These are phyloP conservation scores for Prochilodus magdalenae DNA, from an alignment of 2,113 vertebrate genomes.

Conservation along the genomic window DNA sequence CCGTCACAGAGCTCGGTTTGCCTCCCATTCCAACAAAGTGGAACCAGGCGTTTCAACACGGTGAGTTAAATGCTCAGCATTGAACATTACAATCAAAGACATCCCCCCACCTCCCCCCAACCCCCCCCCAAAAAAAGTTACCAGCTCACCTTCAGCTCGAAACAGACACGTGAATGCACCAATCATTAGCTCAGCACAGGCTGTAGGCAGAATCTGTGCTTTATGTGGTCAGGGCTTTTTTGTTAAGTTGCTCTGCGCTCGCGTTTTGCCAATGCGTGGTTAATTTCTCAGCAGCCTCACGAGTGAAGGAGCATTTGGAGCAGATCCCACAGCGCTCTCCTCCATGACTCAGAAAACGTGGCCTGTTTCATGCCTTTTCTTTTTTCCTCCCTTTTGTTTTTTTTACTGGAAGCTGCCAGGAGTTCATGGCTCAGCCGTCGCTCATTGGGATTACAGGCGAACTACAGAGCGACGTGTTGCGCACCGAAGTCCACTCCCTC, in stretches of 20 bases:
- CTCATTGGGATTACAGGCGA: background rate
- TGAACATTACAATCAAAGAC: background rate
- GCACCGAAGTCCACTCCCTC: background rate
- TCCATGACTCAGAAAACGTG: constrained; percentile 52
- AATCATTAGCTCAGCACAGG: too few relatives aligned
- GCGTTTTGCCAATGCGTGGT: constrained; percentile 40
- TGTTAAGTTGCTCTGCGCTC: constrained; percentile 9
- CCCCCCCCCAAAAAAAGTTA: too few relatives aligned
- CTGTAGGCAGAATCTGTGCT: background rate
- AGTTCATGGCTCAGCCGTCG: background rate
- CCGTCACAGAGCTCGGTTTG: constrained; percentile 56
- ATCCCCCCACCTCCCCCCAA: too few relatives aligned
- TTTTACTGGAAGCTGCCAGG: background rate
- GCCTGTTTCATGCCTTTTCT: constrained; percentile 2
- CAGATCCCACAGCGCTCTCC: constrained; percentile 64
- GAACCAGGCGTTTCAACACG: constrained; percentile 66
- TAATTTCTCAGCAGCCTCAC: constrained; percentile 48
- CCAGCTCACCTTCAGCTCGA: background rate
- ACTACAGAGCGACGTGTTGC: constrained; percentile 1
- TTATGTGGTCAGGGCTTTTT: background rate
- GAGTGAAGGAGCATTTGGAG: constrained; percentile 55
- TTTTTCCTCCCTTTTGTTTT: background rate
- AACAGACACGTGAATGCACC: background rate
- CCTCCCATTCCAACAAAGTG: constrained; percentile 65
- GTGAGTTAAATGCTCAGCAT: constrained; percentile 65